Base-by-base conservation (phyloP, 2,888 invertebrate species). In the Muscina levida region DNA sequence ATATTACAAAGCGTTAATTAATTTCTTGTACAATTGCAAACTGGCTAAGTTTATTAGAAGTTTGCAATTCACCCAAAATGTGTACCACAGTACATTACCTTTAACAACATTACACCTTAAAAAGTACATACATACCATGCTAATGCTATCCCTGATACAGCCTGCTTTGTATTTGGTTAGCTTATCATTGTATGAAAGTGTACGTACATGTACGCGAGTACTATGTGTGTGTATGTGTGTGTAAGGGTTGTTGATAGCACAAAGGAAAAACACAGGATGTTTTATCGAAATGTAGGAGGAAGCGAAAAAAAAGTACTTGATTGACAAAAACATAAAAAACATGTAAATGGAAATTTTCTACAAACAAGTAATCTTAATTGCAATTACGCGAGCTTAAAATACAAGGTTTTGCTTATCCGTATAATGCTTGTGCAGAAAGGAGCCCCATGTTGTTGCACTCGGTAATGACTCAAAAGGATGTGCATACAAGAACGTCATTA, bases 351-450 rank as follows among this genome's bases (percentile, higher is more conserved):
- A 56, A 56, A 56, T 56, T 56, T 19, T 56, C 67, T 65, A 71
- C 72, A 75, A 81, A 83, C 81, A 85, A 87, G 85, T 68, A 84
- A 85, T 84, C 85, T 83, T 87, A 87, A 87, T 87, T 87, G 87
- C 87, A 87, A 87, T 87, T 87, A 86, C 70, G 76, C 44, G 76
- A 72, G 17, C 53, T 31, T 56, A 56, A 56, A 22, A 13, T 22
- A 56, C 56, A 56, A 44, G 26, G 13, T 13, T 51, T 15, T 39
- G 51, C 56, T 22, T 48, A n/a, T 42, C 31, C 24, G 17, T 6
- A 2, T 15, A n/a, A 6, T 11, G 46, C 46, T 3, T 8, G 17
- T 13, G 26, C 56, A 56, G 13, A 4, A n/a, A 2, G 13, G 3
- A 24, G 24, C 26, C 13, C 3, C n/a, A 13, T 26, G 0, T 10